phyloP scores from a whole-genome alignment of 2,113 vertebrate species.

The Caretta caretta region DNA sequence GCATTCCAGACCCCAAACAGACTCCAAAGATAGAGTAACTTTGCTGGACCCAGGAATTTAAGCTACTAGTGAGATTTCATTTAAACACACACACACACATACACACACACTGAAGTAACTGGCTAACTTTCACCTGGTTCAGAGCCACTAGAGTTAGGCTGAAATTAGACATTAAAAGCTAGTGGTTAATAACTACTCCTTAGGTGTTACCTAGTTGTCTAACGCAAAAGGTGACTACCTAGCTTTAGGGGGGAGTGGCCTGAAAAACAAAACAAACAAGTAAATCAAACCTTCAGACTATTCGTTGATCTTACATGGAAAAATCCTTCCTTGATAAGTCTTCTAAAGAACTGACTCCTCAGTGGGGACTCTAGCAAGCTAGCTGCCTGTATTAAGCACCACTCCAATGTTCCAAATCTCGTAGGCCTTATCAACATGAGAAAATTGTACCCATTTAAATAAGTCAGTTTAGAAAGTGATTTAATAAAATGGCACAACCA shows the following conservation, averaged over 20 bases:
- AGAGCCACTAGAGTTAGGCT: no score
- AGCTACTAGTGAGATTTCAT: background rate
- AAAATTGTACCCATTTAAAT: constrained; percentile 41
- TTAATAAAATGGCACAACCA: constrained; percentile 36
- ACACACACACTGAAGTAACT: no score
- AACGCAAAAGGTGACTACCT: background rate
- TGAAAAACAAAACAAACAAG: background rate
- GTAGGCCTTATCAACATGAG: background rate
- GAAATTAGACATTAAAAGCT: no score
- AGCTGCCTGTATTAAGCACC: background rate
- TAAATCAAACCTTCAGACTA: background rate
- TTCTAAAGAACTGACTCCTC: no score
- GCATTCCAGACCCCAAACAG: background rate
- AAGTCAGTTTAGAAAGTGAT: constrained; percentile 22
- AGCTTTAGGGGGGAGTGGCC: background rate
- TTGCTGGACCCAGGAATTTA: no score
- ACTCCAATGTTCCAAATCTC: background rate
- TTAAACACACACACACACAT: no score
- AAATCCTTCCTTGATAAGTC: background rate
- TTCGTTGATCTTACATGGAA: background rate
- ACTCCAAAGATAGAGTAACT: background rate
- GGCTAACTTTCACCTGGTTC: no score
- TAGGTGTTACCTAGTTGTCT: no score
- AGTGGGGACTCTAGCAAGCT: no score
- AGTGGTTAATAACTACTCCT: no score